Percentiles rank a stretch among this genome's conserved stretches.
phyloP scores from a whole-genome alignment of 2,113 vertebrate species.

The Hyperoodon ampullatus region DNA sequence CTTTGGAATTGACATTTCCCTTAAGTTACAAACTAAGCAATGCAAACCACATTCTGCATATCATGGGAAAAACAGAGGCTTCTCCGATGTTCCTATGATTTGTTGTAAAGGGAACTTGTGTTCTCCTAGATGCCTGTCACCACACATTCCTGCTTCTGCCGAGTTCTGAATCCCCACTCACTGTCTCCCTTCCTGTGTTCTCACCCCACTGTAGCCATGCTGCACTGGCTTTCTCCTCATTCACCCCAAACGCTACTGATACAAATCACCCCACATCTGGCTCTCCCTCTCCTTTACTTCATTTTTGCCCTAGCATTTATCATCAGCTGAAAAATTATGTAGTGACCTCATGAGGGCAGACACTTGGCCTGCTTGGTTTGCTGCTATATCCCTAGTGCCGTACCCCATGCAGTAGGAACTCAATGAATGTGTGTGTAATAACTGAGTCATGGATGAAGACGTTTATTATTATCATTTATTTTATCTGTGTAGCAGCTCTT shows the following conservation, averaged over 20 bases:
- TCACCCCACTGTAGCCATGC: neutral
- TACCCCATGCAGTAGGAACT: neutral
- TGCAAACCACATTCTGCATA: neutral
- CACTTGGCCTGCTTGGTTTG: neutral
- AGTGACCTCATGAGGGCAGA: neutral
- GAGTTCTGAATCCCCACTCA: neutral
- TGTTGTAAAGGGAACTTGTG: neutral
- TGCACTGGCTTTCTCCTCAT: neutral
- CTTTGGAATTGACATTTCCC: neutral
- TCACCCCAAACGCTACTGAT: neutral
- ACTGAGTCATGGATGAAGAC: neutral
- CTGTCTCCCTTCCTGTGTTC: neutral
- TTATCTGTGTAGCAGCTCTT: neutral
- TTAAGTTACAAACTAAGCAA: neutral
- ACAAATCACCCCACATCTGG: neutral
- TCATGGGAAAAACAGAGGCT: neutral
- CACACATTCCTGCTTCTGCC: neutral
- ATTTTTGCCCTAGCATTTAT: neutral
- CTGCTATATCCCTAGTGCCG: accelerated
- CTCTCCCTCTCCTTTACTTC: neutral
- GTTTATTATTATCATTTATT: neutral
- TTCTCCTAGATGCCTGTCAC: neutral
- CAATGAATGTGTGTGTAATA: neutral
- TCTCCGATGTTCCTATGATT: neutral
- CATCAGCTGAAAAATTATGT: neutral